A percentile compares a stretch with the other conserved stretches of the same genome.
phyloP scores from a whole-genome alignment of 2,888 invertebrate genomes.

The Diabrotica balteata region DNA sequence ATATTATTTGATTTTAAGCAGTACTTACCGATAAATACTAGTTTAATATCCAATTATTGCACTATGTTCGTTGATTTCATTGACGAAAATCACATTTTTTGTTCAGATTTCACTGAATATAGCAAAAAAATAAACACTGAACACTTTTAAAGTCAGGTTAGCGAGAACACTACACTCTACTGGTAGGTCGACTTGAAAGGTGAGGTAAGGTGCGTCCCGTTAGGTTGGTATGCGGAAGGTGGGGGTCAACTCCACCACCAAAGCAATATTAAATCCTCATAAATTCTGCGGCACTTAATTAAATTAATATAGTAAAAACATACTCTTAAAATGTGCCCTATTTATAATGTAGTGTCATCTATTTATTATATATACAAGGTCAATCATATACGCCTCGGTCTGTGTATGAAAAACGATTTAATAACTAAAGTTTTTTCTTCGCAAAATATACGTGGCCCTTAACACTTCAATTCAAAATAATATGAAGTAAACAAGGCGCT shows the following conservation, averaged over 20 bases:
- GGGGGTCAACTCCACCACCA: constrained; percentile 20
- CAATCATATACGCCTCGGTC: too few relatives aligned
- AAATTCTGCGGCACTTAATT: too few relatives aligned
- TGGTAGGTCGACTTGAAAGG: constrained; percentile 50
- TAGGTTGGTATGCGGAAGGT: constrained; percentile 53
- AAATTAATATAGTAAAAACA: too few relatives aligned
- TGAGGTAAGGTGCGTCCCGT: constrained; percentile 58
- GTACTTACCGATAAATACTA: constrained; percentile 10
- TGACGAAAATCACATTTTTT: constrained; percentile 17
- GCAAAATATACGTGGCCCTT: too few relatives aligned
- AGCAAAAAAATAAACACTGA: constrained; percentile 15
- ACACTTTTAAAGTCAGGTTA: constrained; percentile 35
- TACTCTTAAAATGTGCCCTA: too few relatives aligned
- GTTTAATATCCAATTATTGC: constrained; percentile 12
- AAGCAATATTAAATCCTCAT: neutral
- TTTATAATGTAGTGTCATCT: too few relatives aligned
- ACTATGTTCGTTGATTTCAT: neutral
- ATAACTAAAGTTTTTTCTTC: too few relatives aligned
- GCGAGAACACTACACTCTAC: constrained; percentile 39
- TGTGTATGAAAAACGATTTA: too few relatives aligned
- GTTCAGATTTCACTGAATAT: constrained; percentile 12
- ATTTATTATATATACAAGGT: too few relatives aligned
- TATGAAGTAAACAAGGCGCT: too few relatives aligned
- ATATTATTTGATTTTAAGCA: neutral
- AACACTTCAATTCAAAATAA: too few relatives aligned